Base-by-base conservation (phyloP, 2,797 vertebrate genomes). In the Thamnophis elegans region DNA sequence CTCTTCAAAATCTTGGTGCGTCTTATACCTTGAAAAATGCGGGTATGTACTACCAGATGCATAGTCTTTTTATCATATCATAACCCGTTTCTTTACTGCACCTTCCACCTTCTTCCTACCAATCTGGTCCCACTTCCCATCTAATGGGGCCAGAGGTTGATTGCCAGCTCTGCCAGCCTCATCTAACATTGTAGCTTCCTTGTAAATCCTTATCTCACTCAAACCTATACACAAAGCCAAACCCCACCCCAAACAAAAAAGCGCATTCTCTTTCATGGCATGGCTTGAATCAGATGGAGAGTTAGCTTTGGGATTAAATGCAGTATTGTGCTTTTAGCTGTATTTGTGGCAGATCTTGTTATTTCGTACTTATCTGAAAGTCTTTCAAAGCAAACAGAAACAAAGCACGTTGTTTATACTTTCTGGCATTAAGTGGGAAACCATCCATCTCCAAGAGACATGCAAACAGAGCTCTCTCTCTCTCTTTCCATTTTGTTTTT, bases 251-350 rank as follows among this genome's bases (percentile, higher is more conserved):
- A 92, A 85, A 60, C 18, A 16, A 36, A 51, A 92, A 26, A 51
- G 10, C 42, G 59, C 62, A 53, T 25, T 47, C 28, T 58, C 85
- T 78, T 65, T 86, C 85, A 88, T 56, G 78, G 56, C 8, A 60
- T 51, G 56, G 85, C 26, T 65, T 88, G 62, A 91, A 78, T 87
- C 92, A 90, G 85, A 55, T 32, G 32, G 87, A 85, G 56, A 42
- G 32, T 89, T 91, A 73, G 73, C 73, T 93, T 89, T 89, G 55
- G 87, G 90, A 91, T 93, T 89, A 91, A 93, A 62, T 60, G 65
- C 68, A 25, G 1, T 14, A 14, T 91, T 56, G 26, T 58, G 92
- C 90, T 93, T 91, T 93, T 88, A 93, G 56, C 32, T 82, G 56
- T 20, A 62, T 89, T 88, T 89, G 92, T 55, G 82, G 89, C 90